Percentiles rank a stretch among this genome's conserved stretches.
Conservation (phyloP, 2,888 invertebrate species). For the Megaustenia siamemsis region DNA sequence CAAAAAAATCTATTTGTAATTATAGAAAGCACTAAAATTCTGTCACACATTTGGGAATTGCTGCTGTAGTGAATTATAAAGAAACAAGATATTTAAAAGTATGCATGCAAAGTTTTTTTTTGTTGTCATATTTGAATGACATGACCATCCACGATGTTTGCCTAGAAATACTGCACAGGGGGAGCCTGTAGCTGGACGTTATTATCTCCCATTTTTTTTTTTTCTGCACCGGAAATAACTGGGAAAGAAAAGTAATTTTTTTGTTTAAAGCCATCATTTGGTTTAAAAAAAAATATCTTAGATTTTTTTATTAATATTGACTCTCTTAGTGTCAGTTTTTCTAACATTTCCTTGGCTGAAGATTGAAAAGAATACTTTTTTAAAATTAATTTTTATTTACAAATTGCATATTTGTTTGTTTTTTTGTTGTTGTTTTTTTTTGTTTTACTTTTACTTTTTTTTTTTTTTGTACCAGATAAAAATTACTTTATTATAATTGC, state of each 20-base stretch:
- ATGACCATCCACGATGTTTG: conserved; percentile 54
- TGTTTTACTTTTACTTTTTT: background rate
- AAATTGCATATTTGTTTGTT: too few species aligned
- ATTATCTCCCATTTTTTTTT: background rate
- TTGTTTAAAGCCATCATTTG: background rate
- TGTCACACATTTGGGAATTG: too few species aligned
- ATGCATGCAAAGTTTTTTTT: conserved; percentile 15
- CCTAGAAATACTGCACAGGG: conserved; percentile 48
- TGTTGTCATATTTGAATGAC: conserved; percentile 29
- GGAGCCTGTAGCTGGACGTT: conserved; percentile 48
- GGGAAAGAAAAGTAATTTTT: background rate
- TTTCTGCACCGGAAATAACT: background rate
- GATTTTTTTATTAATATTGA: background rate
- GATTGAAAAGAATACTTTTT: too few species aligned
- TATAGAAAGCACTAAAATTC: too few species aligned
- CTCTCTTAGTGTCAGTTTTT: background rate
- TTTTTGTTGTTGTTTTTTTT: too few species aligned
- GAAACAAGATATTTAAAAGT: background rate
- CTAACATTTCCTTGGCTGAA: background rate
- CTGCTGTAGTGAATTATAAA: background rate
- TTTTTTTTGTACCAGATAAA: background rate
- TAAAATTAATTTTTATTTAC: too few species aligned
- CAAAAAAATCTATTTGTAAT: too few species aligned
- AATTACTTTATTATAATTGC: conserved; percentile 5
- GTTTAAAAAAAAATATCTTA: too few species aligned